These are phyloP conservation scores for Sphinx pinastri DNA, from an alignment of 2,888 invertebrate species.

Conservation along the genomic window DNA sequence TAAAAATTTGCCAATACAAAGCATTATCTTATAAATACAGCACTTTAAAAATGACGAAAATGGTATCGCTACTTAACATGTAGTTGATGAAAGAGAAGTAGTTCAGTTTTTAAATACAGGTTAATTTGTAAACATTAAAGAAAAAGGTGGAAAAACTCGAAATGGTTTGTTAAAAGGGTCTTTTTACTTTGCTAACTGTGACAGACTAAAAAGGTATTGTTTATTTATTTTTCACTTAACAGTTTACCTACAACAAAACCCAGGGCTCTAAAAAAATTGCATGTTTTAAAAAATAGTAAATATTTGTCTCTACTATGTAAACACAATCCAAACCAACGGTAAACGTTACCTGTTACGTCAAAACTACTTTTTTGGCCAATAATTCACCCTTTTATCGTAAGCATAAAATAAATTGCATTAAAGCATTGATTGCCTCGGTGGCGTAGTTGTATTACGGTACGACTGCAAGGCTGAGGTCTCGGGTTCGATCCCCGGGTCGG, in stretches of 20 bases:
- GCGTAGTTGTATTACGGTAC: no score
- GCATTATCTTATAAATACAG: no score
- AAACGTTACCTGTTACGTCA: no score
- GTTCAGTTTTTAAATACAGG: not conserved
- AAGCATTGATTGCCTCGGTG: no score
- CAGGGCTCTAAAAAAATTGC: no score
- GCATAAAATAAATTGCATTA: not conserved
- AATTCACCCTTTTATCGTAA: not conserved
- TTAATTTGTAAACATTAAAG: slow-evolving; percentile 16
- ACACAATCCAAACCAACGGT: no score
- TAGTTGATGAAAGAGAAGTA: slow-evolving; percentile 3
- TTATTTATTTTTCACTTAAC: not conserved
- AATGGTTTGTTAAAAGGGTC: slow-evolving; percentile 15
- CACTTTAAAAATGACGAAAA: not conserved
- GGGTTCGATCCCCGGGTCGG: no score
- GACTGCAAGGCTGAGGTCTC: no score
- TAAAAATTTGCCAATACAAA: not conserved
- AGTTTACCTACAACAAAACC: not conserved
- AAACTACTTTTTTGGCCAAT: not conserved
- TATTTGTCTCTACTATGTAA: no score
- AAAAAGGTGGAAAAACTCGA: not conserved
- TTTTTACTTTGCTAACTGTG: not conserved
- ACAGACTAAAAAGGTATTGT: not conserved
- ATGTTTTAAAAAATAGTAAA: no score
- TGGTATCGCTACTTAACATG: slow-evolving; percentile 5